A percentile compares a stretch with the other conserved stretches of the same genome.
Evolutionary conservation across 1,140 invertebrate genomes (phyloP).

Genomic region (Drosophila fuyamai): DNA sequence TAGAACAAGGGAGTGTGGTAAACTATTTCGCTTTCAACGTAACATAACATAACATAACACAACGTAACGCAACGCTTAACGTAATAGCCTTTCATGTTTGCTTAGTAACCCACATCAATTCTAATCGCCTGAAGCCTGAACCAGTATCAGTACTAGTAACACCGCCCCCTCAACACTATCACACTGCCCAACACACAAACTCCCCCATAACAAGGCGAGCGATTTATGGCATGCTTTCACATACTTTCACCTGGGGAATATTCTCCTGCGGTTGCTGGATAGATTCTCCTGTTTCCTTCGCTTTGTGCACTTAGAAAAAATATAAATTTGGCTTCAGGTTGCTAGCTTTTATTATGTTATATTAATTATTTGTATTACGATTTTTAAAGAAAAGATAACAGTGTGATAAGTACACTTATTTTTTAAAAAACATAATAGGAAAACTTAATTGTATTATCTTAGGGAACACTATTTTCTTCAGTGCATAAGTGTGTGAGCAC

Average conservation of each 20-base stretch:
- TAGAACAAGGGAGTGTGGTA: slow-evolving; percentile 7
- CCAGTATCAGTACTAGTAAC: slow-evolving; percentile 32
- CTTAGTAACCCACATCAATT: slow-evolving; percentile 83
- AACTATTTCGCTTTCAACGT: slow-evolving; percentile 61
- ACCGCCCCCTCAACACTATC: slow-evolving; percentile 24
- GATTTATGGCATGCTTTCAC: slow-evolving; percentile 83
- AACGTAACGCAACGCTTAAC: slow-evolving; percentile 70
- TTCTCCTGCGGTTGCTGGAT: slow-evolving; percentile 46
- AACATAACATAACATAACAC: slow-evolving; percentile 40
- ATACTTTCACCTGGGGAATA: slow-evolving; percentile 83
- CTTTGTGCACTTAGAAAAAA: not conserved
- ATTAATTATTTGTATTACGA: too few relatives aligned
- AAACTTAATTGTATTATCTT: not conserved
- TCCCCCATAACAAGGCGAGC: slow-evolving; percentile 54
- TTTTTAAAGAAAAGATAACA: too few relatives aligned
- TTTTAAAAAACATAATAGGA: too few relatives aligned
- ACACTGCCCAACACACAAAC: slow-evolving; percentile 21
- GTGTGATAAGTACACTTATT: too few relatives aligned
- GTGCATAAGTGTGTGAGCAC: slow-evolving; percentile 6
- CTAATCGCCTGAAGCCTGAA: slow-evolving; percentile 69
- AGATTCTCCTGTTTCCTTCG: slow-evolving; percentile 11
- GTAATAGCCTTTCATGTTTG: slow-evolving; percentile 83
- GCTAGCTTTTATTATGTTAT: too few relatives aligned
- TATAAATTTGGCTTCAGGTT: too few relatives aligned
- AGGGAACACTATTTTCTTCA: not conserved